Conservation (phyloP, 2,888 invertebrate species). For the Thereva unica region DNA sequence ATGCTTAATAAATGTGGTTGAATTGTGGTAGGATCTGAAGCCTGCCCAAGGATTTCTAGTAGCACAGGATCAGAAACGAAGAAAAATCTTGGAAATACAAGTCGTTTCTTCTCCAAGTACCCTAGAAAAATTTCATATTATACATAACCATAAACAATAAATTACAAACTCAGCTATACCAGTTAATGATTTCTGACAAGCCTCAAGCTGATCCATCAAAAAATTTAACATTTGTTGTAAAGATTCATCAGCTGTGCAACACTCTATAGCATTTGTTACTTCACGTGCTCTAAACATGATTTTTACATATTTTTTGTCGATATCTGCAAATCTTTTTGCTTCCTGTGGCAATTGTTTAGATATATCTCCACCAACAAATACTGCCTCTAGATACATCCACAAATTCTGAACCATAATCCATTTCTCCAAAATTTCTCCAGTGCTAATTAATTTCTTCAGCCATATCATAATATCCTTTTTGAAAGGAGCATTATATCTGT, state of each 20-base stretch:
- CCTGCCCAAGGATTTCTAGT: constrained; percentile 86
- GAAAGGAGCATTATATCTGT: constrained; percentile 85
- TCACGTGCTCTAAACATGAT: constrained; percentile 85
- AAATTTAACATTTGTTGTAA: constrained; percentile 78
- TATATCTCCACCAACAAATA: constrained; percentile 90
- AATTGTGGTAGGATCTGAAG: constrained; percentile 85
- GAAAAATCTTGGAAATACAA: constrained; percentile 86
- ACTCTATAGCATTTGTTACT: constrained; percentile 78
- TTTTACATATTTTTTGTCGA: constrained; percentile 86
- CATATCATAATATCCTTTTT: constrained; percentile 81
- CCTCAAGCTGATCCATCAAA: constrained; percentile 81
- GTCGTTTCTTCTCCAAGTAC: constrained; percentile 79
- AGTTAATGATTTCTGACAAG: constrained; percentile 88
- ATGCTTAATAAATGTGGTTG: constrained; percentile 81
- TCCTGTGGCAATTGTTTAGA: constrained; percentile 83
- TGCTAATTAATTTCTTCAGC: constrained; percentile 78
- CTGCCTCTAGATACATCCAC: constrained; percentile 89
- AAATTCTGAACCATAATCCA: constrained; percentile 86
- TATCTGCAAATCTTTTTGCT: constrained; percentile 74
- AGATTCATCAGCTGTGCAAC: constrained; percentile 82
- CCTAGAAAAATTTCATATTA: constrained; percentile 48
- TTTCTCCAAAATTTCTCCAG: constrained; percentile 81
- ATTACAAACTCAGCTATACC: constrained; percentile 54
- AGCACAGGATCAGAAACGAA: constrained; percentile 89
- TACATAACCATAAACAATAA: too few species aligned